Percentiles rank a stretch among this genome's conserved stretches.
These are phyloP conservation scores for Echinometra lucunter DNA, from an alignment of 53 echinoderm and acorn worm genomes.

Conservation along the genomic window DNA sequence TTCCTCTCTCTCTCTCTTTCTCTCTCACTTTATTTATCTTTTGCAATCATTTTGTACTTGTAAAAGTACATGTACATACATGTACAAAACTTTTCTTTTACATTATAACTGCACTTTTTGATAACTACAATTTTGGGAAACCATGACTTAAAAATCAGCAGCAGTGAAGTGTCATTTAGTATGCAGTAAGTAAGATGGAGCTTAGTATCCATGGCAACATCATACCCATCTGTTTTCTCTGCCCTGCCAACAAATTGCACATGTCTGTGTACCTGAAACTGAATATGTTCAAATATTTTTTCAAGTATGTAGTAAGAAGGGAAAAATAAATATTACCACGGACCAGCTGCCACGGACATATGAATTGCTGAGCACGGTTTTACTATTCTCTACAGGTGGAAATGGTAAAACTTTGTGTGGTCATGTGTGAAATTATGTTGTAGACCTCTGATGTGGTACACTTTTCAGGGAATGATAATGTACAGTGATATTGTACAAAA, in stretches of 20 bases:
- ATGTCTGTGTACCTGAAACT: neutral
- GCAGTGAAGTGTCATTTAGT: neutral
- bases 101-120: neutral
- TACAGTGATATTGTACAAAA: too few species aligned
- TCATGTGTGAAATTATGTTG: neutral
- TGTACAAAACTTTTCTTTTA: neutral
- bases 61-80: too few species aligned
- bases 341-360: too few species aligned
- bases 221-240: neutral
- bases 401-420: neutral
- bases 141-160: neutral
- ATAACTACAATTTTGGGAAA: neutral
- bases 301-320: neutral
- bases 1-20: neutral
- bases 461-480: too few species aligned
- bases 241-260: neutral
- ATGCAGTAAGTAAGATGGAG: neutral
- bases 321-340: neutral
- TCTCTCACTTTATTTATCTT: too few species aligned
- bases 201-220: conserved; percentile 3
- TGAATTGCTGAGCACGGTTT: neutral
- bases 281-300: neutral
- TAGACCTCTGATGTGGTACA: neutral
- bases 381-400: neutral
- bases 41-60: too few species aligned